Base-by-base conservation (phyloP, 2,113 vertebrate species). In the pig (Sus scrofa) region DNA sequence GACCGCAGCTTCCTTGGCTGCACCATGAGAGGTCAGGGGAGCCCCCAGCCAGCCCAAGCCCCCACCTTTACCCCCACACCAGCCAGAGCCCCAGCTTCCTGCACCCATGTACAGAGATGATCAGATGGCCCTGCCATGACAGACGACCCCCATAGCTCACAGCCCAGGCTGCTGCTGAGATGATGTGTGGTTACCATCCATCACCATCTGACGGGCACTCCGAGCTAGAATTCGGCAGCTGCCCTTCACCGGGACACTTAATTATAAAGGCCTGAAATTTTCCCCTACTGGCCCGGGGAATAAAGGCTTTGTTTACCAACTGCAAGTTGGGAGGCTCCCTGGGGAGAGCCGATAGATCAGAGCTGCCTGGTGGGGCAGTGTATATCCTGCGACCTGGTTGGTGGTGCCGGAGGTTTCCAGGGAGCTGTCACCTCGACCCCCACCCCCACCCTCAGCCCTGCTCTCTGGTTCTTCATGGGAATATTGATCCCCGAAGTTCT, bases 241-340 rank as follows among this genome's bases (percentile, higher is more conserved):
- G 97, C 96, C 97, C 97, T 98, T 97, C 97, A 95, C 8, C 3
- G 7, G 60, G 93, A 96, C 90, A 27, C 91, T 97, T 97, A 82
- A 97, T 96, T 94, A 98, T 89, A 87, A 95, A 94, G 94, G 93
- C 82, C 98, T 96, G 95, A 97, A 95, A 60, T 86, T 86, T 92
- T 44, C 63, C 95, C 96, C 91, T 92, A 81, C 77, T 1, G 3
- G 90, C 84, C 79, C 18, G 32, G 92, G 73, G 98, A 96, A 97
- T 50, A 63, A 96, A 94, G 87, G 68, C 96, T 77, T 94, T 93
- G 92, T 94, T 97, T 88, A 81, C 87, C 93, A 82, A 3, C 0
- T 1, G 52, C 27, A 71, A 52, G 84, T 77, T 71, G 89, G 91
- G 97, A 83, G 78, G 70, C 12, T 81, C 94, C 79, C 93, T 0